Evolutionary conservation across 2,888 invertebrate species (phyloP).

Genomic region (Tenthredo scrophulariae): DNA sequence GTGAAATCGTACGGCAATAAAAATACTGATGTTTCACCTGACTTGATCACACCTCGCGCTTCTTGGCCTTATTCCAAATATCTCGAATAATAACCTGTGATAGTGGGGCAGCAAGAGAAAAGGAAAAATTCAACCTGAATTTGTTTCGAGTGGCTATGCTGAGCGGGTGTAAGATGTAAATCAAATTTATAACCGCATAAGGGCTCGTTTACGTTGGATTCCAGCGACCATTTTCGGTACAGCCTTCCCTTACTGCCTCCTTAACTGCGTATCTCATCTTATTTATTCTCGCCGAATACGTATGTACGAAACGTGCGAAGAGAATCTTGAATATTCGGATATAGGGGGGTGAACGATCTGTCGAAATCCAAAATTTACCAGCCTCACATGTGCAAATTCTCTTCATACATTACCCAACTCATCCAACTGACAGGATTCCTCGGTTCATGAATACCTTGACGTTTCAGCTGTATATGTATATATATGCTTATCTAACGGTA

Average conservation of each 20-base stretch:
- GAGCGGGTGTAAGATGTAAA: slow-evolving; percentile 22
- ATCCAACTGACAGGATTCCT: slow-evolving; percentile 14
- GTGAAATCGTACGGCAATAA: not conserved
- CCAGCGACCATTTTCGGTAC: not conserved
- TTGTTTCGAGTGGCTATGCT: not conserved
- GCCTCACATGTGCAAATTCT: not conserved
- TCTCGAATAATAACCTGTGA: not conserved
- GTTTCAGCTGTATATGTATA: not conserved
- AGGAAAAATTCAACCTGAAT: not conserved
- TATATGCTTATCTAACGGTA: not conserved
- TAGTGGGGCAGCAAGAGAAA: not conserved
- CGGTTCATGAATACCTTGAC: slow-evolving; percentile 10
- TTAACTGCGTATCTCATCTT: slow-evolving; percentile 31
- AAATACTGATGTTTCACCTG: not conserved
- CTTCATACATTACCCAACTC: slow-evolving; percentile 19
- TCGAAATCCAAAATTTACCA: slow-evolving; percentile 42
- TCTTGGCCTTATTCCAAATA: not conserved
- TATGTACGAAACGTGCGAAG: slow-evolving; percentile 4
- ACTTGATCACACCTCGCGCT: not conserved
- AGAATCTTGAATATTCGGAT: slow-evolving; percentile 25
- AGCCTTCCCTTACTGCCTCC: not conserved
- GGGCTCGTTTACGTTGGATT: not conserved
- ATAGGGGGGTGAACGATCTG: slow-evolving; percentile 8
- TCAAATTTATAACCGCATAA: slow-evolving; percentile 37
- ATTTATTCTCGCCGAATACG: slow-evolving; percentile 20